Percentiles rank a stretch among this genome's conserved stretches.
Evolutionary conservation across 2,888 invertebrate genomes (phyloP).

Genomic region (Blera fallax): DNA sequence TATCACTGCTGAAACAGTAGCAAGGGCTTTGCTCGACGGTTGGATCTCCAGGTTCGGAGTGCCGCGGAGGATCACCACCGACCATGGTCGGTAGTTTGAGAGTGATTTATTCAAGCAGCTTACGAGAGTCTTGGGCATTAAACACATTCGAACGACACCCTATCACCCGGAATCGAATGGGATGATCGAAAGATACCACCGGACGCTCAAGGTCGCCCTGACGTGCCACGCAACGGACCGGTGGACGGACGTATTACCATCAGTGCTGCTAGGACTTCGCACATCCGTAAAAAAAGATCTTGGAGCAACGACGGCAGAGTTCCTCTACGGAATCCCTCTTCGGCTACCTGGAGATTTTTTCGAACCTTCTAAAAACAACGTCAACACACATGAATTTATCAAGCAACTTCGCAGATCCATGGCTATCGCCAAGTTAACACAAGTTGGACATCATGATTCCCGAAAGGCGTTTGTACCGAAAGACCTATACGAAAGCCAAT

Average conservation of each 20-base stretch:
- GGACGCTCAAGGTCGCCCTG: not conserved
- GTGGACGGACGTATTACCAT: conserved; percentile 73
- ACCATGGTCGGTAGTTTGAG: conserved; percentile 2
- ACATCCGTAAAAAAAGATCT: conserved; percentile 74
- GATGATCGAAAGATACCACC: conserved; percentile 72
- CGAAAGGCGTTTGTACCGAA: conserved; percentile 3
- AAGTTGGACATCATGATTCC: conserved; percentile 13
- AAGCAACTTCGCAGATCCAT: conserved; percentile 25
- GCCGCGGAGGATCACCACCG: not conserved
- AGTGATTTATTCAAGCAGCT: conserved; percentile 2
- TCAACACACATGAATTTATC: conserved; percentile 37
- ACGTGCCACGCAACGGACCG: not conserved
- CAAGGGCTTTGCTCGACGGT: not conserved
- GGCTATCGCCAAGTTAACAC: not conserved
- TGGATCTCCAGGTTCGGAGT: conserved; percentile 15
- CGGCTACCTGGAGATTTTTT: conserved; percentile 72
- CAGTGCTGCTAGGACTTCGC: conserved; percentile 76
- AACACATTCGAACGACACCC: not conserved
- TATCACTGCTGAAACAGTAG: conserved; percentile 63
- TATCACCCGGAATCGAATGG: conserved; percentile 42
- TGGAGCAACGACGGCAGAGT: conserved; percentile 74
- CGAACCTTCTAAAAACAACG: not conserved
- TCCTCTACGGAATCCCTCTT: conserved; percentile 75
- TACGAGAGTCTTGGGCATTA: not conserved
- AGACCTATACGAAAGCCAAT: not conserved